These are phyloP conservation scores for Euplexia lucipara DNA, from an alignment of 2,888 invertebrate species.

Conservation along the genomic window DNA sequence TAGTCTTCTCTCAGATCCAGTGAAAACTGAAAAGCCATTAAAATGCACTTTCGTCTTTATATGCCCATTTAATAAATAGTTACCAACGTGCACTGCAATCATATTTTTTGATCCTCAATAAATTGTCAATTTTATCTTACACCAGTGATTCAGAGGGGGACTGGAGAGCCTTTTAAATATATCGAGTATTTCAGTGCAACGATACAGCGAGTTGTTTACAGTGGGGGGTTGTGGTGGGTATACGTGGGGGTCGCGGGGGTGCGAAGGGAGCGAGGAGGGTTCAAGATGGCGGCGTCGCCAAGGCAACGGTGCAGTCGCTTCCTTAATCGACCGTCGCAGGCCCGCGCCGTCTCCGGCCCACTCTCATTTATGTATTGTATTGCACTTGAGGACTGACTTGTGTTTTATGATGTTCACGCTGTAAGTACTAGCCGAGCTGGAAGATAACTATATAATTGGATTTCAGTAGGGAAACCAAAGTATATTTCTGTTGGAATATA, in stretches of 20 bases:
- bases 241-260: slow-evolving; percentile 63
- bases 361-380: slow-evolving; percentile 88
- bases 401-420: slow-evolving; percentile 74
- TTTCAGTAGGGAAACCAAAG: neutral
- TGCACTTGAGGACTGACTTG: slow-evolving; percentile 81
- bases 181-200: slow-evolving; percentile 90
- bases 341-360: slow-evolving; percentile 76
- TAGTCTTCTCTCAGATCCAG: slow-evolving; percentile 14
- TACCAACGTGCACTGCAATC: slow-evolving; percentile 65
- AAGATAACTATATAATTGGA: slow-evolving; percentile 13
- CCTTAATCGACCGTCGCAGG: slow-evolving; percentile 90
- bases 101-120: slow-evolving; percentile 79
- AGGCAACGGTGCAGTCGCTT: slow-evolving; percentile 90
- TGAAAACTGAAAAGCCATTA: slow-evolving; percentile 46
- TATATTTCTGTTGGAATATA: neutral
- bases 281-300: slow-evolving; percentile 90
- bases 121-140: slow-evolving; percentile 81
- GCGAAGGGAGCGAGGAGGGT: slow-evolving; percentile 71
- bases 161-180: slow-evolving; percentile 87
- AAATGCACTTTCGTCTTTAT: slow-evolving; percentile 50
- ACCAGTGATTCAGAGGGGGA: slow-evolving; percentile 78
- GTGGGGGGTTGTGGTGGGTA: slow-evolving; percentile 72
- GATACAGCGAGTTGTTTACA: slow-evolving; percentile 89
- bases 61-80: slow-evolving; percentile 62
- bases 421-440: slow-evolving; percentile 30